Evolutionary conservation across 2,113 vertebrate genomes (phyloP).

Genomic region (Corythornis cristatus): DNA sequence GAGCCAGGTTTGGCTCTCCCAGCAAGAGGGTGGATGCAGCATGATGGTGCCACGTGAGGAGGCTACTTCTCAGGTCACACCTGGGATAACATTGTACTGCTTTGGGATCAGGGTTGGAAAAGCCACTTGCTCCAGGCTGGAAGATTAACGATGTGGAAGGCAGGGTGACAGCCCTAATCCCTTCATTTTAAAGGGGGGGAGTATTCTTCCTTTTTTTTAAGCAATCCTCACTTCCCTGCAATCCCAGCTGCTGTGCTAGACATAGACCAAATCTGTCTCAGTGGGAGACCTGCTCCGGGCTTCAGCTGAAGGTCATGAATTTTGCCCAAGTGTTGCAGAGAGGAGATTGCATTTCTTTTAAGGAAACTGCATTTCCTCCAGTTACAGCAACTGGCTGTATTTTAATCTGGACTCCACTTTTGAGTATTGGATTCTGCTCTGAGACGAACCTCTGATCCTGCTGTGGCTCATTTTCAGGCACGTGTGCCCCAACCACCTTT

Average conservation of each 20-base stretch:
- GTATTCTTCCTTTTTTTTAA: neutral
- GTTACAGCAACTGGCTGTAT: neutral
- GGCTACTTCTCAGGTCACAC: neutral
- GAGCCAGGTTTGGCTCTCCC: neutral
- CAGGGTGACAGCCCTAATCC: neutral
- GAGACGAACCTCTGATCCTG: constrained; percentile 58
- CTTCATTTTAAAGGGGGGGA: neutral
- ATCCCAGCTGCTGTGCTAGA: neutral
- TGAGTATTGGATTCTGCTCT: neutral
- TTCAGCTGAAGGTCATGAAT: neutral
- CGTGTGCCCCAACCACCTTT: constrained; percentile 35
- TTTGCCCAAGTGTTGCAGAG: neutral
- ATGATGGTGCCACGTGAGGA: accelerated
- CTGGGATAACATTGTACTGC: neutral
- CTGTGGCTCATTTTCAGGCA: constrained; percentile 44
- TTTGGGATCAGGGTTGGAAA: neutral
- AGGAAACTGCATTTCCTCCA: constrained; percentile 46
- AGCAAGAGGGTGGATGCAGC: accelerated
- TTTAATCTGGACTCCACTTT: neutral
- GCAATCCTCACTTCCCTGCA: neutral
- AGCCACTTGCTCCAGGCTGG: neutral
- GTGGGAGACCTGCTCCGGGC: neutral
- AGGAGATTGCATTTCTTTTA: constrained; percentile 29
- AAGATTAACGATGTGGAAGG: neutral
- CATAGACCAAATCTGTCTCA: accelerated